Percentiles rank a stretch among this genome's conserved stretches.
Evolutionary conservation across 2,888 invertebrate genomes (phyloP).

Genomic region (Drosophila mettleri): DNA sequence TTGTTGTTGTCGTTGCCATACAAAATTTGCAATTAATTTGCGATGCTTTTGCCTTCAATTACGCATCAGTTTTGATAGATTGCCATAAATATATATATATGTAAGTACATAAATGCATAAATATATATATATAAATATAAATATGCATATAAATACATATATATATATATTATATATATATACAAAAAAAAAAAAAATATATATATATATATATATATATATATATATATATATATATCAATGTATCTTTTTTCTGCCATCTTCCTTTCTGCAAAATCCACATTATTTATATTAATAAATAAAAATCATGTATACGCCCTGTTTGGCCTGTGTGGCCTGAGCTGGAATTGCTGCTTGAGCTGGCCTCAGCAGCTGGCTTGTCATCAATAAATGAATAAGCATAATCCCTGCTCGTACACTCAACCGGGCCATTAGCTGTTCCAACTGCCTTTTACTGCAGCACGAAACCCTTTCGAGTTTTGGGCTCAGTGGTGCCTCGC

Average conservation of each 20-base stretch:
- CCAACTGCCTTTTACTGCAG: conserved; percentile 9
- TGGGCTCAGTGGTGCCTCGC: conserved; percentile 22
- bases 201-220: background rate
- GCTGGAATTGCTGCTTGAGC: background rate
- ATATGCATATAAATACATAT: background rate
- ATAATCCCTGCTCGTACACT: conserved; percentile 36
- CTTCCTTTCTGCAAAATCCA: too few species aligned
- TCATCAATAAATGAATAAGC: conserved; percentile 41
- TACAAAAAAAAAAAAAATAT: too few species aligned
- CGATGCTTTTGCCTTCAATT: background rate
- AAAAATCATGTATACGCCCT: conserved; percentile 35
- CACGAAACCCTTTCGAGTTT: background rate
- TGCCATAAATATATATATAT: background rate
- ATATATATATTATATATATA: too few species aligned
- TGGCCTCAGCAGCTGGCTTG: conserved; percentile 7
- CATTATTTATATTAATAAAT: background rate
- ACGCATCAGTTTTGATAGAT: conserved; percentile 22
- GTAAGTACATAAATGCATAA: background rate
- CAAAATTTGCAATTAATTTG: conserved; percentile 8
- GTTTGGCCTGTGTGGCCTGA: background rate
- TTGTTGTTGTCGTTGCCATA: background rate
- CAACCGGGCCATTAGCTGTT: conserved; percentile 29
- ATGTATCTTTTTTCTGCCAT: too few species aligned
- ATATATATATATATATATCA: background rate
- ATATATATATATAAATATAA: background rate